Evolutionary conservation across 2,113 vertebrate genomes (phyloP), one percentile per base, ranked within the genome.

Genomic region (Hippotragus niger): DNA sequence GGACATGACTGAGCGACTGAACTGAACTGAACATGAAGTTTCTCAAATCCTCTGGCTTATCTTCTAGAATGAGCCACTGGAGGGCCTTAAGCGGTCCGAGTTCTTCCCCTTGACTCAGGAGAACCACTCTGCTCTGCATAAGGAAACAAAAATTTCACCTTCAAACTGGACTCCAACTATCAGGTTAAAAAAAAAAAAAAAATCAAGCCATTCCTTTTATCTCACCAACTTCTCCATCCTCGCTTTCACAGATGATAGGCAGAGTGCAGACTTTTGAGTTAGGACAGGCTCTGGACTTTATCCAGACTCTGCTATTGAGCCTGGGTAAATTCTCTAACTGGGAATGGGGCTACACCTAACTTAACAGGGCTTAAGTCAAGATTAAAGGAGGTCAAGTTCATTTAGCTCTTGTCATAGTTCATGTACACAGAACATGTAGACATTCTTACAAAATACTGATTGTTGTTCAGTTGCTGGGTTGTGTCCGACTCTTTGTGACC

Each of bases 1-100:
- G 0, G 57, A 27, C 25, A 58, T 0, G 2, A 58, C 10, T 12
- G 25, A 27, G 25, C 0, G 0, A 58, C 57, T 58, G 25, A 58
- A 55, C 50, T 52, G 50, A 52, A 52, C 52, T 53, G 52, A 53
- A 53, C 52, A 19, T 47, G 45, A 89, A 88, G 57, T 40, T 53
- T 71, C 52, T 88, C 82, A 93, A 62, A 40, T 71, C 64, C 64
- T 71, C n/a, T 36, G 64, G 55, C 57, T 90, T 82, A 58, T 60
- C 43, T 76, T 91, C 36, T 57, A 89, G n/a, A 78, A 88, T 8
- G n/a, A 91, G 17, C 29, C 19, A n/a, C 2, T 6, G 8, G 8
- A 19, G 78, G 47, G 64, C n/a, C 9, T 13, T 5, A 88, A 81
- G n/a, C 3, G 19, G 15, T 83, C n/a, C 88, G 16, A 33, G 76